These are phyloP conservation scores for Panagrolaimus sp. DNA, from an alignment of 1,140 invertebrate genomes.

Conservation along the genomic window DNA sequence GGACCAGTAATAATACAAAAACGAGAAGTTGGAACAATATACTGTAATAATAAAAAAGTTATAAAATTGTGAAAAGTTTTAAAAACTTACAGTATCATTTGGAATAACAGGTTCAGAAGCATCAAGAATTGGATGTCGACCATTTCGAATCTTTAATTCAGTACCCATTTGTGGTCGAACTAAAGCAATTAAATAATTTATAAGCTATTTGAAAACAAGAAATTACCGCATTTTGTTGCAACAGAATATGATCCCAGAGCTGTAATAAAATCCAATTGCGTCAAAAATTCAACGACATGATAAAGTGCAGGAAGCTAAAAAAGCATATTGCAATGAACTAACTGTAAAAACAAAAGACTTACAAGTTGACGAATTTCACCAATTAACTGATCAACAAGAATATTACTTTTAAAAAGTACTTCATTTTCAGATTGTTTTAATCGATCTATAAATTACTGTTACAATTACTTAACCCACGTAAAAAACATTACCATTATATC, in stretches of 20 bases:
- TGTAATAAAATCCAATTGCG: constrained; percentile 35
- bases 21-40: constrained; percentile 26
- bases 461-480: background rate
- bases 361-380: constrained; percentile 23
- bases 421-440: constrained; percentile 29
- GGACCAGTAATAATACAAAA: constrained; percentile 43
- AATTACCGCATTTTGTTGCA: constrained; percentile 17
- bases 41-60: constrained; percentile 7
- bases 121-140: constrained; percentile 38
- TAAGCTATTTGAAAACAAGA: background rate
- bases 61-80: background rate
- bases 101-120: constrained; percentile 21
- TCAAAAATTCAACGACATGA: constrained; percentile 35
- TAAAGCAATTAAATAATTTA: background rate
- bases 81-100: constrained; percentile 37
- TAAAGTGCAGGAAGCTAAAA: constrained; percentile 37
- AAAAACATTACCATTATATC: constrained; percentile 34
- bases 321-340: too few species aligned
- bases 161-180: constrained; percentile 34
- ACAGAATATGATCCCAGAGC: constrained; percentile 35
- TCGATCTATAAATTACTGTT: constrained; percentile 28
- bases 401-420: constrained; percentile 34
- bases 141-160: constrained; percentile 24
- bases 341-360: too few species aligned
- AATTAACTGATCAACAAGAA: constrained; percentile 31